These are phyloP conservation scores for Lymantria dispar DNA, from an alignment of 2,888 invertebrate genomes.

Conservation along the genomic window DNA sequence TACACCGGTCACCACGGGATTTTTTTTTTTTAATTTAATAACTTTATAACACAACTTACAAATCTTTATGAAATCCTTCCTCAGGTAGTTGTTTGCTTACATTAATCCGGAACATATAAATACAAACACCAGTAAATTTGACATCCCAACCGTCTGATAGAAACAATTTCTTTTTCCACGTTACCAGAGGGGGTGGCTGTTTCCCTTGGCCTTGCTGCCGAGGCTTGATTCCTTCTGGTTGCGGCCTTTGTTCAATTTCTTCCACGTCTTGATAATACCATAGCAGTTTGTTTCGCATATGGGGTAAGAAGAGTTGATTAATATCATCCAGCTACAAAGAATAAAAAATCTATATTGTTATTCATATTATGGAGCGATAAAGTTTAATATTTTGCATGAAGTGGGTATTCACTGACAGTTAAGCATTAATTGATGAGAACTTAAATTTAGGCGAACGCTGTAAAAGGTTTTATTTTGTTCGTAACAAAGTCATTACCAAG, in stretches of 20 bases:
- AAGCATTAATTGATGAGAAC: too few species aligned
- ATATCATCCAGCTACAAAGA: constrained; percentile 89
- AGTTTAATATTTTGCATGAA: too few species aligned
- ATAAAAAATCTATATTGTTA: too few species aligned
- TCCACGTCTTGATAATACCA: constrained; percentile 95
- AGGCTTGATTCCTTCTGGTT: constrained; percentile 67
- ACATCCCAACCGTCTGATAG: constrained; percentile 93
- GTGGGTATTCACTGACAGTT: too few species aligned
- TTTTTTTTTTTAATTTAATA: too few species aligned
- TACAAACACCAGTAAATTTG: constrained; percentile 90
- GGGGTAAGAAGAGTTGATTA: constrained; percentile 92
- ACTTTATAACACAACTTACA: constrained; percentile 64
- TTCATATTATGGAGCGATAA: too few species aligned
- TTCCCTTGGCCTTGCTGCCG: constrained; percentile 73
- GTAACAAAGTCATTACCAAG: too few species aligned
- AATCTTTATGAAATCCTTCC: constrained; percentile 95
- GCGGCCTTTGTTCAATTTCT: constrained; percentile 84
- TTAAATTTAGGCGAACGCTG: too few species aligned
- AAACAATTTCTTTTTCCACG: constrained; percentile 89
- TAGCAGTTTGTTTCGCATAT: constrained; percentile 91
- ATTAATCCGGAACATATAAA: constrained; percentile 93
- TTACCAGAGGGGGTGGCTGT: constrained; percentile 65
- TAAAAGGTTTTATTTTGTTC: too few species aligned
- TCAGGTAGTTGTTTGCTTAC: constrained; percentile 93
- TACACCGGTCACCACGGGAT: too few species aligned